phyloP scores from a whole-genome alignment of 2,797 vertebrate species.

The Premnoplex brunnescens region DNA sequence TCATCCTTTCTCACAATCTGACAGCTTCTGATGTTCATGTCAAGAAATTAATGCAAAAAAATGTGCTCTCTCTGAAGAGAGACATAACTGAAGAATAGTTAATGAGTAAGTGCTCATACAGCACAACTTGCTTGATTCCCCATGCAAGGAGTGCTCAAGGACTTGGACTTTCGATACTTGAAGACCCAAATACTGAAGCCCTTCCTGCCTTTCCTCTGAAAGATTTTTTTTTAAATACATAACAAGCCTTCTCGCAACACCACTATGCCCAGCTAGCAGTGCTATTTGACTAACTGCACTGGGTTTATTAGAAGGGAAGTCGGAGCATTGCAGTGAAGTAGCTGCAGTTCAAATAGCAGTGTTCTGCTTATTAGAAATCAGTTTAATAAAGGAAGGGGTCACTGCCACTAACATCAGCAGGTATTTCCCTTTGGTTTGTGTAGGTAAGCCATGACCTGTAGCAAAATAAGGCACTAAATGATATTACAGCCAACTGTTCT shows the following conservation, averaged over 20 bases:
- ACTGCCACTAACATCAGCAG: neutral
- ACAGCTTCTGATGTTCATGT: neutral
- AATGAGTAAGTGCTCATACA: neutral
- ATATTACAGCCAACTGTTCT: neutral
- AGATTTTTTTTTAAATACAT: neutral
- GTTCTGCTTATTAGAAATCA: neutral
- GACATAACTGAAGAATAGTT: neutral
- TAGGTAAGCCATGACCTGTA: neutral
- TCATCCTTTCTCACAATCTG: slow-evolving; percentile 44
- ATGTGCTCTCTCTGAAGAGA: neutral
- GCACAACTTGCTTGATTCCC: neutral
- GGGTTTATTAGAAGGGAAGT: neutral
- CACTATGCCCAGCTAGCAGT: neutral
- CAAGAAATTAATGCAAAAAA: slow-evolving; percentile 11
- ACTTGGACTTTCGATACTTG: neutral
- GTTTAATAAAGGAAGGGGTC: neutral
- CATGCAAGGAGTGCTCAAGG: neutral
- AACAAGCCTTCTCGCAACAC: neutral
- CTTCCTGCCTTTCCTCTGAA: neutral
- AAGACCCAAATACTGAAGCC: neutral
- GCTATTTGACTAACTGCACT: neutral
- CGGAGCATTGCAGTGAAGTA: neutral
- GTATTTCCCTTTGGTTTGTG: neutral
- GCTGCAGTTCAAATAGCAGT: neutral
- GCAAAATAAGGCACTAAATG: neutral